phyloP scores from a whole-genome alignment of 2,113 vertebrate species.

The Anhinga anhinga region DNA sequence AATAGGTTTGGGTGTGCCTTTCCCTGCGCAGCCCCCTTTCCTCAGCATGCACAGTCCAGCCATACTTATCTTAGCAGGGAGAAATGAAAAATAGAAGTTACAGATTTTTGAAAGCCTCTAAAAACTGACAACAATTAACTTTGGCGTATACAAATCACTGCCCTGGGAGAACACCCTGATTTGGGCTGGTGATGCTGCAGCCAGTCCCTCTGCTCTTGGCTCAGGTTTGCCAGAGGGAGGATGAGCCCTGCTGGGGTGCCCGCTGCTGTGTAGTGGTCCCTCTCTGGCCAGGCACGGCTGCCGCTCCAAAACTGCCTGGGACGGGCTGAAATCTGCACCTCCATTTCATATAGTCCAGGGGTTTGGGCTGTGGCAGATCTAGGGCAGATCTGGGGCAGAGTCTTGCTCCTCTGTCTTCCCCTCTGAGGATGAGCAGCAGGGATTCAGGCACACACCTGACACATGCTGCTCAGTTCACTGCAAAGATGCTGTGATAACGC shows the following conservation, averaged over 20 bases:
- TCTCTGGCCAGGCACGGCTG: background rate
- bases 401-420: background rate
- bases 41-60: background rate
- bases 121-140: background rate
- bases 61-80: background rate
- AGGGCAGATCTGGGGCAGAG: background rate
- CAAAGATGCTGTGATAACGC: background rate
- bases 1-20: background rate
- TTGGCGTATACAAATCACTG: fast-evolving
- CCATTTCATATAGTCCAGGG: background rate
- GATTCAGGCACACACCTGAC: background rate
- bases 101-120: background rate
- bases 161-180: background rate
- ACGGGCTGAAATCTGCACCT: background rate
- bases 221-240: background rate
- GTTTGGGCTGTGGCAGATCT: background rate
- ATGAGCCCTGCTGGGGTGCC: background rate
- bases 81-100: background rate
- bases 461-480: background rate
- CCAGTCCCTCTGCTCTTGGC: background rate
- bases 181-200: background rate
- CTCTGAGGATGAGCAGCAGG: fast-evolving
- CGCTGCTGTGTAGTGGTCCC: background rate
- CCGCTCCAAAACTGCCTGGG: background rate
- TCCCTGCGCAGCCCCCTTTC: background rate